Conservation (phyloP, 2,888 invertebrate species). For the Tyria jacobaeae region DNA sequence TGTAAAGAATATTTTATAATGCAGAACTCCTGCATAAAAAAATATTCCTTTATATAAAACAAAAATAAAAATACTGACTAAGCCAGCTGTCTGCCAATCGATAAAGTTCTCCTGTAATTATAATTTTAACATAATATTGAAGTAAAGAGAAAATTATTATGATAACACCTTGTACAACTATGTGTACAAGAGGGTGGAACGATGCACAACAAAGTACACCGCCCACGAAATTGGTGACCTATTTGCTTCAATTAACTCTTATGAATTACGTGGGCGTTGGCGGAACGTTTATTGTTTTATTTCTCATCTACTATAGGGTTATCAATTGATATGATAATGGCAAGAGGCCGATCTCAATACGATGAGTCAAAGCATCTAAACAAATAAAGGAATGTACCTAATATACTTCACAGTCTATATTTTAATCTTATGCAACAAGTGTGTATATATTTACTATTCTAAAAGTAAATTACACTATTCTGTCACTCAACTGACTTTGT, state of each 20-base stretch:
- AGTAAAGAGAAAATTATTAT: too few relatives aligned
- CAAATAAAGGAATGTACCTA: background rate
- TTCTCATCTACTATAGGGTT: constrained; percentile 33
- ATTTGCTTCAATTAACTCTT: constrained; percentile 51
- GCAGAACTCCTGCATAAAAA: too few relatives aligned
- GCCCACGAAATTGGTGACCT: constrained; percentile 42
- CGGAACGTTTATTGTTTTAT: constrained; percentile 47
- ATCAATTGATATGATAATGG: constrained; percentile 37
- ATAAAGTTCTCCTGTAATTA: too few relatives aligned
- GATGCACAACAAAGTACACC: constrained; percentile 38
- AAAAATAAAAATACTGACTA: too few relatives aligned
- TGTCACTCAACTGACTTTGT: background rate
- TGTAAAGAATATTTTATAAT: too few relatives aligned
- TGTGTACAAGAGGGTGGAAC: constrained; percentile 25
- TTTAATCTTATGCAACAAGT: too few relatives aligned
- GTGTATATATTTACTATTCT: too few relatives aligned
- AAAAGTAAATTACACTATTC: too few relatives aligned
- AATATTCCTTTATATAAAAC: too few relatives aligned
- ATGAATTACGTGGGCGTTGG: constrained; percentile 43
- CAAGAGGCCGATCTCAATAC: constrained; percentile 22
- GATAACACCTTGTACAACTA: background rate
- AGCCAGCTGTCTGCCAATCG: too few relatives aligned
- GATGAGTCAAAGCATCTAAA: background rate
- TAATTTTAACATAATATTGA: too few relatives aligned
- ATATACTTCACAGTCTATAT: background rate